These are phyloP conservation scores for Paralichthys olivaceus DNA, from an alignment of 2,113 vertebrate genomes.

Conservation along the genomic window DNA sequence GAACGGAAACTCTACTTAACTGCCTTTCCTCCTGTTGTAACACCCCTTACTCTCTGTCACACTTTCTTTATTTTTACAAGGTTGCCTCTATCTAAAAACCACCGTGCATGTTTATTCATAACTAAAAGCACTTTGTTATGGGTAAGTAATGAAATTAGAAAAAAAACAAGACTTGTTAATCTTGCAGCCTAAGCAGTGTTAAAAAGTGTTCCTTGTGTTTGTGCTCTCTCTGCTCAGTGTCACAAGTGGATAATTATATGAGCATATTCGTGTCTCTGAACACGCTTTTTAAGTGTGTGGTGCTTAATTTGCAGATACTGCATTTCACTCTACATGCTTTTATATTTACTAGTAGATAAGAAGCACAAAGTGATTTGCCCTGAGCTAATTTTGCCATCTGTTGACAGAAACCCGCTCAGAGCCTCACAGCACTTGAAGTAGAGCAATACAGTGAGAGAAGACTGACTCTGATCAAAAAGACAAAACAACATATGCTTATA, in stretches of 20 bases:
- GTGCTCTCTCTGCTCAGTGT: conserved; percentile 17
- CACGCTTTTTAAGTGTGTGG: conserved; percentile 38
- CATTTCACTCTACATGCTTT: conserved; percentile 52
- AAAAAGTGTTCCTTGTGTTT: conserved; percentile 52
- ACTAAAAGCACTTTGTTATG: conserved; percentile 1
- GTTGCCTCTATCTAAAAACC: conserved; percentile 37
- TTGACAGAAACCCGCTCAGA: conserved; percentile 58
- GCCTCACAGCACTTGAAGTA: conserved; percentile 56
- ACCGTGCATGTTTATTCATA: conserved; percentile 55
- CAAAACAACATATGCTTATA: conserved; percentile 83
- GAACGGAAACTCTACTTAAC: conserved; percentile 38
- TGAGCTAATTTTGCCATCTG: conserved; percentile 74
- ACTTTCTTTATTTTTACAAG: conserved; percentile 19
- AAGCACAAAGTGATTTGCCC: conserved; percentile 66
- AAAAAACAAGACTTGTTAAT: conserved; percentile 63
- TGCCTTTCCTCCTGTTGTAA: conserved; percentile 28
- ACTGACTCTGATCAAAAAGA: conserved; percentile 73
- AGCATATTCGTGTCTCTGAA: conserved; percentile 35
- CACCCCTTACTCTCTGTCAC: conserved; percentile 38
- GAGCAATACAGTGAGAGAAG: conserved; percentile 71
- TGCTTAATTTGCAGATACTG: conserved; percentile 51
- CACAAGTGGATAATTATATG: conserved; percentile 52
- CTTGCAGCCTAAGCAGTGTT: conserved; percentile 55
- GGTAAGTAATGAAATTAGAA: too few relatives aligned
- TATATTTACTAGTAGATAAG: conserved; percentile 62